Evolutionary conservation across 2,113 vertebrate genomes (phyloP).

Genomic region (Psilopsiagon aymara): DNA sequence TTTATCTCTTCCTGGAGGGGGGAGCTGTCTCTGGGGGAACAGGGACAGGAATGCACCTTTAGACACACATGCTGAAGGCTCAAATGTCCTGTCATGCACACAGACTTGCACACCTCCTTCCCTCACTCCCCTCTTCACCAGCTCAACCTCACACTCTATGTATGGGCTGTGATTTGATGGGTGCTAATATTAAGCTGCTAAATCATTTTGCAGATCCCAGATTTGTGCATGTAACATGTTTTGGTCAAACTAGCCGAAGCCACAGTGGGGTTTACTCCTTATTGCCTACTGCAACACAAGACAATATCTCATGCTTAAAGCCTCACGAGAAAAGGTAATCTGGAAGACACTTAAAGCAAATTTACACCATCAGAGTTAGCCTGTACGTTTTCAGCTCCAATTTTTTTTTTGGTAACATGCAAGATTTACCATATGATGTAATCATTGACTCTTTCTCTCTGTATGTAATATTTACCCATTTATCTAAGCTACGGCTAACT

Average conservation of each 20-base stretch:
- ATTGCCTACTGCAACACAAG: not conserved
- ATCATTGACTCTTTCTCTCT: not conserved
- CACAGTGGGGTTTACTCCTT: not conserved
- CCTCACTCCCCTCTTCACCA: too few species aligned
- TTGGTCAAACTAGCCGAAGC: not conserved
- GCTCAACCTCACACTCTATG: not conserved
- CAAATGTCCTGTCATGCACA: not conserved
- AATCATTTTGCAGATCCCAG: not conserved
- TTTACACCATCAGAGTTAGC: not conserved
- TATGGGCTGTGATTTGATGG: not conserved
- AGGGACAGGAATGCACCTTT: too few species aligned
- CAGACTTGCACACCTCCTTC: not conserved
- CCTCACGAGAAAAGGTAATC: not conserved
- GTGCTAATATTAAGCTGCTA: not conserved
- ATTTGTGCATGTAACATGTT: fast-evolving
- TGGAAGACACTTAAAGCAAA: not conserved
- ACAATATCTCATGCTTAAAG: not conserved
- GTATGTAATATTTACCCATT: not conserved
- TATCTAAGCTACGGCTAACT: not conserved
- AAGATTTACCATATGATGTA: not conserved
- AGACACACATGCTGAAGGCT: not conserved
- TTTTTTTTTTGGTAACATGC: not conserved
- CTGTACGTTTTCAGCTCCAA: not conserved
- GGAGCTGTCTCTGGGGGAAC: fast-evolving
- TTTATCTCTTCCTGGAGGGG: not conserved